Evolutionary conservation across 2,113 vertebrate genomes (phyloP).

Genomic region (Oryzias melastigma): DNA sequence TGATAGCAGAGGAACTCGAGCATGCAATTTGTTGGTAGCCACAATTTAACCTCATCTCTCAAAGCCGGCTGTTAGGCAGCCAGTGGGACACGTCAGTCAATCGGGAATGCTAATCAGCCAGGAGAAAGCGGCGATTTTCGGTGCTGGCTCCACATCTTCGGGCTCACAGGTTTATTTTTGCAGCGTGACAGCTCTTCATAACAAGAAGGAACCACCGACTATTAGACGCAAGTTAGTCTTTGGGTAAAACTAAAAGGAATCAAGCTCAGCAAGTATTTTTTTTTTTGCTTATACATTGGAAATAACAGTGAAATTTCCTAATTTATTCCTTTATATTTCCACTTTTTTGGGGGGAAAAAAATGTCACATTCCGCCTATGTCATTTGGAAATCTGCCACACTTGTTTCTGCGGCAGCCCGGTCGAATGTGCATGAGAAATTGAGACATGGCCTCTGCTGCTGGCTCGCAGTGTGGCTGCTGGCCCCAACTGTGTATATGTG

Average conservation of each 20-base stretch:
- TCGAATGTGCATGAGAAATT: conserved; percentile 66
- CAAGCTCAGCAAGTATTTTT: conserved; percentile 55
- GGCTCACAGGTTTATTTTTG: conserved; percentile 72
- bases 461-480: conserved; percentile 49
- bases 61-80: conserved; percentile 67
- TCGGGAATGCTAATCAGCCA: conserved; percentile 72
- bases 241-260: conserved; percentile 39
- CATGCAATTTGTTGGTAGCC: conserved; percentile 80
- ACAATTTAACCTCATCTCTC: conserved; percentile 77
- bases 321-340: conserved; percentile 1
- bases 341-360: conserved; percentile 11
- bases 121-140: conserved; percentile 73
- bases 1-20: conserved; percentile 76
- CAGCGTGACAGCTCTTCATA: conserved; percentile 69
- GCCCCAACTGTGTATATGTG: conserved; percentile 68
- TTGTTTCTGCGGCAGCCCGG: conserved; percentile 53
- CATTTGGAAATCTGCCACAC: conserved; percentile 33
- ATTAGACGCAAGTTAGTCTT: conserved; percentile 70
- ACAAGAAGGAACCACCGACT: conserved; percentile 66
- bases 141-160: conserved; percentile 50
- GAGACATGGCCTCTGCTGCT: conserved; percentile 61
- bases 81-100: conserved; percentile 73
- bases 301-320: neutral
- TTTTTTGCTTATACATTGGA: too few species aligned
- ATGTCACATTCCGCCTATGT: conserved; percentile 21